Base-by-base conservation (phyloP, 2,113 vertebrate species). In the Synchiropus splendidus region DNA sequence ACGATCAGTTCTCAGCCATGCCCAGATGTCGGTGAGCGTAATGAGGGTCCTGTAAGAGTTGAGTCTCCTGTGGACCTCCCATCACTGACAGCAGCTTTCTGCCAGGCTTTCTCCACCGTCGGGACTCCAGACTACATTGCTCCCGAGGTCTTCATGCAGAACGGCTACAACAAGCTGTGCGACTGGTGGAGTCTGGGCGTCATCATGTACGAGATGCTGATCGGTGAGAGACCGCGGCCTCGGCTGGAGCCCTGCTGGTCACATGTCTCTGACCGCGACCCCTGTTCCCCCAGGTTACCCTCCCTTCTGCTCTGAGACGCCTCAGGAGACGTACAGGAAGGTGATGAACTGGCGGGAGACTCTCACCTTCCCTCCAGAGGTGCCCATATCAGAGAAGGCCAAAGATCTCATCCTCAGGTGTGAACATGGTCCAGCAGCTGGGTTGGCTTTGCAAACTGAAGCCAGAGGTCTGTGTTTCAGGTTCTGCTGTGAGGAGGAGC, bases 281-380 rank as follows among this genome's bases (percentile, higher is more conserved):
- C 21, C 8, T 8, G 4, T 27, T 8, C 38, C 15, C 69, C 10
- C 78, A 99, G 95, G 95, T 51, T 99, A 99, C 53, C 94, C 95
- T 16, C 94, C 95, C 0, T 98, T 99, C 82, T 99, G 95, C 77
- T 99, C 95, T 0, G 95, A 99, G 83, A 97, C 95, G 1, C 95
- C 95, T 55, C 95, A 99, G 64, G 95, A 99, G 72, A 99, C 94
- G 0, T 99, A 99, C 12, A 92, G 94, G 72, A 99, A 99, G 57
- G 95, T 98, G 56, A 99, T 99, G 95, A 98, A 98, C 67, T 99
- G 95, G 95, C 83, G 92, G 68, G 95, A 98, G 81, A 98, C 94
- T 0, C 67, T 99, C 16, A 92, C 73, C 4, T 99, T 99, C 56
- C 95, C 95, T 38, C 95, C 95, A 11, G 95, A 99, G 73, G 95